These are phyloP conservation scores for Lepidurus apus DNA, from an alignment of 1,140 invertebrate species.

Conservation along the genomic window DNA sequence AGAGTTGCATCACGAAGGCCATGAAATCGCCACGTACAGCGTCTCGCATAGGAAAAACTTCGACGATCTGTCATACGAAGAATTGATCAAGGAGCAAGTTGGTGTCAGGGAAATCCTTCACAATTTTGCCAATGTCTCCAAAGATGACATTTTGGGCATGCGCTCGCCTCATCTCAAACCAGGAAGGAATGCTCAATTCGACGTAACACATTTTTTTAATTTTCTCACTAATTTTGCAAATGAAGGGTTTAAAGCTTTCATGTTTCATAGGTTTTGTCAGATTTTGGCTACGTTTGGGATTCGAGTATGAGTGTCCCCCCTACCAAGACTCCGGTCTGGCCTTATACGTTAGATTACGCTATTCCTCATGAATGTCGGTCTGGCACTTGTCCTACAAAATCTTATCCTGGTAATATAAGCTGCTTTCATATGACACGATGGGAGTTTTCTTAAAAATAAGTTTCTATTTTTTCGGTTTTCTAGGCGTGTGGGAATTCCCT, in stretches of 20 bases:
- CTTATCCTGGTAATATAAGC: constrained; percentile 71
- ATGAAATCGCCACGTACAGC: constrained; percentile 85
- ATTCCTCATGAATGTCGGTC: constrained; percentile 87
- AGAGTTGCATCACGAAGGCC: constrained; percentile 75
- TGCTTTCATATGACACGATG: neutral
- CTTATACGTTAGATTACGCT: constrained; percentile 86
- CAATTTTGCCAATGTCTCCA: constrained; percentile 74
- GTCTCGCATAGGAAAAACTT: constrained; percentile 65
- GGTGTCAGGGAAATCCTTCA: constrained; percentile 82
- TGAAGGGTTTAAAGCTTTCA: constrained; percentile 23
- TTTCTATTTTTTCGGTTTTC: constrained; percentile 29
- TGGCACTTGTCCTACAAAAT: constrained; percentile 81
- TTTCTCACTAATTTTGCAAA: constrained; percentile 2
- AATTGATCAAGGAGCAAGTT: constrained; percentile 89
- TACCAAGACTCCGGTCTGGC: constrained; percentile 80
- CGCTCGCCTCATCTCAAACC: constrained; percentile 84
- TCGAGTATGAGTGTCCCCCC: constrained; percentile 81
- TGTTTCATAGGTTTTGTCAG: constrained; percentile 65
- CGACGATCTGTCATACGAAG: constrained; percentile 80
- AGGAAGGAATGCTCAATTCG: constrained; percentile 84
- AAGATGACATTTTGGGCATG: constrained; percentile 63
- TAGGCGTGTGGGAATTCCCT: constrained; percentile 89
- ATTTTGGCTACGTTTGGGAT: constrained; percentile 87
- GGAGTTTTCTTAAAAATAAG: neutral
- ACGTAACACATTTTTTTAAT: constrained; percentile 52